Evolutionary conservation across 2,888 invertebrate genomes (phyloP).

Genomic region (Tetramorium bicarinatum): DNA sequence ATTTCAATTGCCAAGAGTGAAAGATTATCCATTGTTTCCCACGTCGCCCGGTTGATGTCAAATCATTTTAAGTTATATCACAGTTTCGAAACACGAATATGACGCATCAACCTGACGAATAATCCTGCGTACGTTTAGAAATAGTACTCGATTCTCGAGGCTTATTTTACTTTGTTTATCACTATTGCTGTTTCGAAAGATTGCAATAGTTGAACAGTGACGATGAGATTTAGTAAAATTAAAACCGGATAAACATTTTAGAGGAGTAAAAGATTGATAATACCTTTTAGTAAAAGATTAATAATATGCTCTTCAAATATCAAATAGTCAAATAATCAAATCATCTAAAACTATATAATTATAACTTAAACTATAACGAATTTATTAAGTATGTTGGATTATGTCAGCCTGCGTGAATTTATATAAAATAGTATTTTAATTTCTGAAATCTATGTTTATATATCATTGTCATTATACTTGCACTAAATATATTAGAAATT

Average conservation of each 20-base stretch:
- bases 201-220: not conserved
- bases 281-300: not conserved
- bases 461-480: not conserved
- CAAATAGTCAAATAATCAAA: not conserved
- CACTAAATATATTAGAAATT: not conserved
- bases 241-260: constrained; percentile 1
- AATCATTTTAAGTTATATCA: constrained; percentile 5
- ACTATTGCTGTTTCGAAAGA: not conserved
- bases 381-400: constrained; percentile 6
- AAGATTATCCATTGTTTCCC: constrained; percentile 74
- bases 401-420: not conserved
- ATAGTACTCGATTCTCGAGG: constrained; percentile 15
- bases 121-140: constrained; percentile 15
- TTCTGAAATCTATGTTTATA: not conserved
- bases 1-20: constrained; percentile 84
- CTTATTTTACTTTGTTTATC: not conserved
- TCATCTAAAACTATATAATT: not conserved
- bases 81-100: not conserved
- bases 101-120: constrained; percentile 40
- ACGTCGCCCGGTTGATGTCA: constrained; percentile 50
- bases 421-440: constrained; percentile 24
- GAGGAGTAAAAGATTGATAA: not conserved
- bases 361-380: not conserved
- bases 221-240: constrained; percentile 15
- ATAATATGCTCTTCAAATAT: not conserved